phyloP scores from a whole-genome alignment of 2,888 invertebrate genomes.

The Acrocera orbiculus region DNA sequence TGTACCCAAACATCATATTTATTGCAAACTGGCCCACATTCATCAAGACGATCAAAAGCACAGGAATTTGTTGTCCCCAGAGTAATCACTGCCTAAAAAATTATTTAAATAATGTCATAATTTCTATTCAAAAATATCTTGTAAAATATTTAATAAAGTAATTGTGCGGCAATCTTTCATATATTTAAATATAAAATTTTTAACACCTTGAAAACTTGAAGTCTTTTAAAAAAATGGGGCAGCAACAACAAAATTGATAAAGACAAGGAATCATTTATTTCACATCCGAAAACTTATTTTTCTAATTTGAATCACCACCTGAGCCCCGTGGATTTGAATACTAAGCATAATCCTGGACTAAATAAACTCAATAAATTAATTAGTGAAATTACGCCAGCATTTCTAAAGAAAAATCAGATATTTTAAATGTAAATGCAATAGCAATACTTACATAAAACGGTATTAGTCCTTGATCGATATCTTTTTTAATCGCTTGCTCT shows the following conservation, averaged over 20 bases:
- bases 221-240: no score
- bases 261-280: no score
- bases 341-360: no score
- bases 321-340: no score
- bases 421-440: neutral
- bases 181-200: no score
- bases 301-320: no score
- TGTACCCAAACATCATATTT: conserved; percentile 74
- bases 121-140: neutral
- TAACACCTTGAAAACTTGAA: no score
- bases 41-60: conserved; percentile 77
- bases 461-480: conserved; percentile 73
- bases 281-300: no score
- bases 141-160: neutral
- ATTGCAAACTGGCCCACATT: conserved; percentile 78
- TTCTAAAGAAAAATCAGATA: neutral
- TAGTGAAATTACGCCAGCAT: no score
- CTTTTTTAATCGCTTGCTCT: conserved; percentile 63
- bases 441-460: conserved; percentile 75
- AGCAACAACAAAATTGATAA: no score
- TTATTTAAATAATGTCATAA: conserved; percentile 1
- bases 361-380: no score
- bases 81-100: conserved; percentile 58
- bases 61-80: conserved; percentile 93
- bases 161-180: no score